phyloP scores from a whole-genome alignment of 2,797 vertebrate species.

The Rhynchonycteris naso region DNA sequence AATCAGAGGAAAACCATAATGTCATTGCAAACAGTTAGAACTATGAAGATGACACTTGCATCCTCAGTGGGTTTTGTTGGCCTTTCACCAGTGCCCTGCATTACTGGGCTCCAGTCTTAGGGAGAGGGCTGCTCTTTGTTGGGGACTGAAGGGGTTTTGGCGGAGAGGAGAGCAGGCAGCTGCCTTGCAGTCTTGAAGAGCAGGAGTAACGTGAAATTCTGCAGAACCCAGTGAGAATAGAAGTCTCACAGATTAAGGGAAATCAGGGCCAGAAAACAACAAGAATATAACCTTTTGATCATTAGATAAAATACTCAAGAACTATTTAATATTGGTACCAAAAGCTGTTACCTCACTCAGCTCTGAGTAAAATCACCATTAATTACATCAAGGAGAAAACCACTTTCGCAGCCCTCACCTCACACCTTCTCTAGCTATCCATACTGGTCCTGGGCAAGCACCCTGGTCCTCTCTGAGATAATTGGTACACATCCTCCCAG shows the following conservation, averaged over 20 bases:
- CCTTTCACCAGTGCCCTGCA: neutral
- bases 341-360: neutral
- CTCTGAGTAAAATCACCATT: neutral
- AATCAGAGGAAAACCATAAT: neutral
- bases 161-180: too few species aligned
- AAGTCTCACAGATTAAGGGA: neutral
- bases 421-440: neutral
- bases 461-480: neutral
- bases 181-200: neutral
- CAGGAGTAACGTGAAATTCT: neutral
- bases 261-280: neutral
- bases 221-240: neutral
- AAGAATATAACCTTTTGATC: neutral
- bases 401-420: neutral
- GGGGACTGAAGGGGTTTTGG: neutral
- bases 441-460: neutral
- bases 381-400: neutral
- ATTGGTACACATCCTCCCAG: neutral
- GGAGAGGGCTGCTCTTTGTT: neutral
- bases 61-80: neutral
- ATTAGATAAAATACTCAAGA: neutral
- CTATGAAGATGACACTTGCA: neutral
- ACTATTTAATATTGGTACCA: neutral
- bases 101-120: rapidly evolving
- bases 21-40: neutral